Percentiles rank a stretch among this genome's conserved stretches.
These are phyloP conservation scores for Epizoanthus ramosus DNA, from an alignment of 92 coral and sea anemone genomes.

Conservation along the genomic window DNA sequence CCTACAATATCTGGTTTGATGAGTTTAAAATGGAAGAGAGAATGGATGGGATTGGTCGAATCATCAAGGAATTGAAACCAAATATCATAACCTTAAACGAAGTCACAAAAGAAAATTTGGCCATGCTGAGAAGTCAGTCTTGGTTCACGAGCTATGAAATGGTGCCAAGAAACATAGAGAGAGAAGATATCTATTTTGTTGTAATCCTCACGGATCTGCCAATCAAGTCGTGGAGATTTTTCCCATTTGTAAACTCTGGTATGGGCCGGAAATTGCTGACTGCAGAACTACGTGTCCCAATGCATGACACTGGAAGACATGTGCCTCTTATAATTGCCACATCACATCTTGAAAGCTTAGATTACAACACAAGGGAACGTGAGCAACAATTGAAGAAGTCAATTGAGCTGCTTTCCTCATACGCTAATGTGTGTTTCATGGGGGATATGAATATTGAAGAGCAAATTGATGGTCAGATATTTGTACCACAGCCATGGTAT, in stretches of 20 bases:
- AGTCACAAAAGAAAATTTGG: conserved; percentile 51
- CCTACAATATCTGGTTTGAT: conserved; percentile 65
- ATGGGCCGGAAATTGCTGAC: conserved; percentile 49
- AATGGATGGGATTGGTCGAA: conserved; percentile 52
- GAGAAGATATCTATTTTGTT: conserved; percentile 39
- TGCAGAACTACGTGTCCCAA: conserved; percentile 24
- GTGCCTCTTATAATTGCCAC: no score
- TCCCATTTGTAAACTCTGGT: conserved; percentile 49
- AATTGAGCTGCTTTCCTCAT: conserved; percentile 39
- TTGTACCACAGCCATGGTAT: conserved; percentile 56
- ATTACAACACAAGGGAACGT: conserved; percentile 3
- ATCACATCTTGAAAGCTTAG: no score
- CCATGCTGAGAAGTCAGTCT: conserved; percentile 35
- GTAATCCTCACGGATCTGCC: conserved; percentile 47
- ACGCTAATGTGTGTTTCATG: conserved; percentile 64
- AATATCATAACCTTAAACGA: conserved; percentile 60
- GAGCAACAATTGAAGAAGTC: conserved; percentile 53
- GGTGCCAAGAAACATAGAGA: neutral
- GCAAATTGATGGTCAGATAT: conserved; percentile 58
- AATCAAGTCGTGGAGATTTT: conserved; percentile 41
- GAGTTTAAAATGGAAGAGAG: conserved; percentile 38
- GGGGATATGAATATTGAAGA: conserved; percentile 61
- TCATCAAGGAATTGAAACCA: conserved; percentile 20
- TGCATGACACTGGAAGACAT: neutral
- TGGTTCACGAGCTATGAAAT: conserved; percentile 54